Evolutionary conservation across 2,888 invertebrate genomes (phyloP).

Genomic region (Hedya salicella): DNA sequence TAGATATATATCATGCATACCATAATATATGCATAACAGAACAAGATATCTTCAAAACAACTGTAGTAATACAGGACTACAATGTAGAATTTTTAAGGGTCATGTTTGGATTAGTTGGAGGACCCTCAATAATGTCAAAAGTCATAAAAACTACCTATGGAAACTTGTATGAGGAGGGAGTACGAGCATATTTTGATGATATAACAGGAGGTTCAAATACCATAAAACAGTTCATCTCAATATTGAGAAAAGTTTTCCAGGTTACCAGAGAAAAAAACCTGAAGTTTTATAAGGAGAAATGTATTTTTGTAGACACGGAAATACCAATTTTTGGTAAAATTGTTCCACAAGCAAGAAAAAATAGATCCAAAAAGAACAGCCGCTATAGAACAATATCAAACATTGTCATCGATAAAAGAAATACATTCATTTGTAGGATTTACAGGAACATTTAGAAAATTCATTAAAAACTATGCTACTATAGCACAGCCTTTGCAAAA

Average conservation of each 20-base stretch:
- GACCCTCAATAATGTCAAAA: conserved; percentile 33
- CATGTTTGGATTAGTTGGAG: conserved; percentile 34
- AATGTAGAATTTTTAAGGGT: conserved; percentile 26
- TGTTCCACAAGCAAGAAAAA: conserved; percentile 9
- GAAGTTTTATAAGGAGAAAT: conserved; percentile 34
- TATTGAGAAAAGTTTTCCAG: conserved; percentile 28
- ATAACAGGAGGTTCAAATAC: conserved; percentile 25
- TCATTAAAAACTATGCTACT: conserved; percentile 12
- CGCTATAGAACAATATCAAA: conserved; percentile 13
- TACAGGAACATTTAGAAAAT: conserved; percentile 17
- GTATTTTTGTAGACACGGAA: conserved; percentile 28
- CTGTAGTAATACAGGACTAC: conserved; percentile 27
- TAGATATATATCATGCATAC: conserved; percentile 32
- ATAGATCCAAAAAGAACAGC: conserved; percentile 22
- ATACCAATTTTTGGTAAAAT: conserved; percentile 34
- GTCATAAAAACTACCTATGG: conserved; percentile 34
- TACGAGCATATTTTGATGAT: conserved; percentile 35
- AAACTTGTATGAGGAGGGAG: conserved; percentile 1
- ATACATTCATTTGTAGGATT: conserved; percentile 7
- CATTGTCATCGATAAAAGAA: conserved; percentile 1
- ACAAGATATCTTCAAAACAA: conserved; percentile 26
- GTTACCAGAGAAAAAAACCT: conserved; percentile 32
- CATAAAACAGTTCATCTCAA: conserved; percentile 6
- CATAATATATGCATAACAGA: conserved; percentile 24
- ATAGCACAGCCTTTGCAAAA: conserved; percentile 4